Evolutionary conservation across 2,888 invertebrate species (phyloP).

Genomic region (Polia nebulosa): DNA sequence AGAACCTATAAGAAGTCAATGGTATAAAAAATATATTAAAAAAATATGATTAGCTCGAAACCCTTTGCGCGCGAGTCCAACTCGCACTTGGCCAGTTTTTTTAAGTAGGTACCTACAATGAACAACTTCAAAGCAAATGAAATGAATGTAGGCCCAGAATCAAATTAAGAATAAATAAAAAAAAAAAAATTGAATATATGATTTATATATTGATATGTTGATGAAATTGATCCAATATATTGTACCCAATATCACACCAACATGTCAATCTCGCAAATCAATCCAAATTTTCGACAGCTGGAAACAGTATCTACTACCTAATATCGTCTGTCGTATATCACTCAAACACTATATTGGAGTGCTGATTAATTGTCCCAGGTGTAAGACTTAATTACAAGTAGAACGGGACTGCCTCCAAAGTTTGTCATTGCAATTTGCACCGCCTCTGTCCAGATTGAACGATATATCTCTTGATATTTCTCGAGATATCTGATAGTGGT

Average conservation of each 20-base stretch:
- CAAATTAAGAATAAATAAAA: no score
- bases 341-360: slow-evolving; percentile 44
- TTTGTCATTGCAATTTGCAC: slow-evolving; percentile 70
- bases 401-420: slow-evolving; percentile 62
- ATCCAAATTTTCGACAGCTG: not conserved
- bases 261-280: not conserved
- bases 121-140: no score
- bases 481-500: slow-evolving; percentile 61
- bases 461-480: slow-evolving; percentile 71
- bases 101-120: no score
- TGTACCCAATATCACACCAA: not conserved
- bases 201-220: no score
- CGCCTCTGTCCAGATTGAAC: slow-evolving; percentile 68
- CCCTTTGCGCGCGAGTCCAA: no score
- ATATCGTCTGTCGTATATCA: slow-evolving; percentile 40
- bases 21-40: no score
- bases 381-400: slow-evolving; percentile 80
- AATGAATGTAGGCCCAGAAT: no score
- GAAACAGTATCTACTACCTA: slow-evolving; percentile 1
- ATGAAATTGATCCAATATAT: not conserved
- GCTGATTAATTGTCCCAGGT: slow-evolving; percentile 82
- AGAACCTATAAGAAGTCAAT: no score
- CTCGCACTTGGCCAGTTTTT: no score
- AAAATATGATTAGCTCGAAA: no score
- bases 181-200: no score